A percentile compares a stretch with the other conserved stretches of the same genome.
These are phyloP conservation scores for Neoniphon sammara DNA, from an alignment of 2,797 vertebrate species.

Conservation along the genomic window DNA sequence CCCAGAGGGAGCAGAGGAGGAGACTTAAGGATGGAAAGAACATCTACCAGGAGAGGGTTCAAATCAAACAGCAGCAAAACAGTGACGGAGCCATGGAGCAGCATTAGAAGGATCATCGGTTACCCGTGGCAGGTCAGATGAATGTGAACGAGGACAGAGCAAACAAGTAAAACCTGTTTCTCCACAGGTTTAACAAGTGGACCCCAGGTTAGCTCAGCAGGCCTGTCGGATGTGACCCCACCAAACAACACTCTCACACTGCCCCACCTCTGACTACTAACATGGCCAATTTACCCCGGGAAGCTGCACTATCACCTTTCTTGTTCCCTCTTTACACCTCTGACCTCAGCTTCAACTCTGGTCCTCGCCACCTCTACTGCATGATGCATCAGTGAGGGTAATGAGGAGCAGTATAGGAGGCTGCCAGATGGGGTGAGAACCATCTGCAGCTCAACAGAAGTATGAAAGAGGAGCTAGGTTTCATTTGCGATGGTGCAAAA, in stretches of 20 bases:
- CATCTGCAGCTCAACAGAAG: constrained; percentile 42
- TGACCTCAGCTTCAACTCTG: constrained; percentile 48
- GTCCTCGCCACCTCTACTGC: constrained; percentile 19
- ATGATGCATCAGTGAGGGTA: constrained; percentile 53
- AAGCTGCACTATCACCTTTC: constrained; percentile 55
- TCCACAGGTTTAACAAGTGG: constrained; percentile 38
- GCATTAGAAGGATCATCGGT: constrained; percentile 14
- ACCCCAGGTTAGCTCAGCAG: constrained; percentile 39
- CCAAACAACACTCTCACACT: too few relatives aligned
- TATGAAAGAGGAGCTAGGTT: constrained; percentile 41
- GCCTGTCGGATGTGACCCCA: too few relatives aligned
- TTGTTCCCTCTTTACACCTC: constrained; percentile 52
- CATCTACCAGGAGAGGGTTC: constrained; percentile 13
- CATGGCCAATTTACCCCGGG: constrained; percentile 8
- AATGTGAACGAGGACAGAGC: constrained; percentile 23
- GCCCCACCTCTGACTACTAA: too few relatives aligned
- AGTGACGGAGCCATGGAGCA: background rate
- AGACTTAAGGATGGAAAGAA: constrained; percentile 37
- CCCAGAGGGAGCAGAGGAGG: constrained; percentile 7
- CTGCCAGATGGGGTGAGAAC: background rate
- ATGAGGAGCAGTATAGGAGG: constrained; percentile 35
- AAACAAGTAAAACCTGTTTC: constrained; percentile 9
- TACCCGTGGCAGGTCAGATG: constrained; percentile 33
- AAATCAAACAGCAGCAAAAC: constrained; percentile 14
- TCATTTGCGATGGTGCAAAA: constrained; percentile 49